Conservation (phyloP, 2,797 vertebrate genomes). For the Otolemur crassicaudatus region DNA sequence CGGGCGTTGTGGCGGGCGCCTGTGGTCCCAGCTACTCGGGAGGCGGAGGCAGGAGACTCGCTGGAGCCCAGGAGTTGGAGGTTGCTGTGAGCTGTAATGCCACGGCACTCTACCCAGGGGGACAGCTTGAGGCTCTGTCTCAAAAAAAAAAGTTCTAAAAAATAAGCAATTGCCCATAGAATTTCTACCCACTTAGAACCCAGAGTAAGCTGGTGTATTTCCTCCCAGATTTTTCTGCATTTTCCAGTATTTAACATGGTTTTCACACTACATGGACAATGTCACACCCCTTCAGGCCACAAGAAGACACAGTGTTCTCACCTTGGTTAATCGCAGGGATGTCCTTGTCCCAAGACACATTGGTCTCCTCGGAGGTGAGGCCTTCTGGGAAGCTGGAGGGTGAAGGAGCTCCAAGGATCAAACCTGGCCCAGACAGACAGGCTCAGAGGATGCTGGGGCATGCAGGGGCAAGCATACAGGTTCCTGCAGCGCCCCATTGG, state of each 20-base stretch:
- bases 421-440: constrained; percentile 14
- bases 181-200: background rate
- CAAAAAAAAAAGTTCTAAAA: background rate
- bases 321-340: constrained; percentile 83
- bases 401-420: constrained; percentile 29
- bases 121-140: too few species aligned
- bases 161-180: background rate
- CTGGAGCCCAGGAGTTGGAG: too few species aligned
- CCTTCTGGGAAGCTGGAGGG: constrained; percentile 23
- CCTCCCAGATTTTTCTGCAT: background rate
- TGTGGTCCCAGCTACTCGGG: too few species aligned
- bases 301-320: background rate
- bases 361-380: constrained; percentile 15
- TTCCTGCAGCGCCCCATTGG: background rate
- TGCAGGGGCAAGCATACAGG: background rate
- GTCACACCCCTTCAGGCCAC: background rate
- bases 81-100: too few species aligned
- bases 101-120: too few species aligned
- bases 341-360: constrained; percentile 64
- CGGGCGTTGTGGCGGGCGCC: too few species aligned
- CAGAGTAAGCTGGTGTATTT: rapidly evolving
- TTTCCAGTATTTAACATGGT: rapidly evolving
- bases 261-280: background rate
- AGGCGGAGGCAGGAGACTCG: too few species aligned
- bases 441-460: background rate